Conservation (phyloP, 2,888 invertebrate genomes). For the Craniophora ligustri region DNA sequence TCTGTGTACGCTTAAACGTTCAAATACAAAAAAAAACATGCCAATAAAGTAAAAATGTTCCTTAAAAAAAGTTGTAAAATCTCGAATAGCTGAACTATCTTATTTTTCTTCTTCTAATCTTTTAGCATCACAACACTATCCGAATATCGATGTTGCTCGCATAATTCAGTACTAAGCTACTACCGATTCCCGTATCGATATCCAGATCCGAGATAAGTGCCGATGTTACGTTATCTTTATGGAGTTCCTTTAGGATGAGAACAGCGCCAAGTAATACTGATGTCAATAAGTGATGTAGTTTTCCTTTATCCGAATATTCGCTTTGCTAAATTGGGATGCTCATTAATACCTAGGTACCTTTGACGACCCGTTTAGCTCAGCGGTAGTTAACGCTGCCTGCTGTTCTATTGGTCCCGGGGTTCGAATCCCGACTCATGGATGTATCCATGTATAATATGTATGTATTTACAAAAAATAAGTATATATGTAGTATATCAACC, state of each 20-base stretch:
- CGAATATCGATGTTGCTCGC: slow-evolving; percentile 42
- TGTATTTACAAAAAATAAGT: too few relatives aligned
- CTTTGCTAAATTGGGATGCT: neutral
- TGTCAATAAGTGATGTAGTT: slow-evolving; percentile 13
- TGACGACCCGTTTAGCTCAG: too few relatives aligned
- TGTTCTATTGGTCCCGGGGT: too few relatives aligned
- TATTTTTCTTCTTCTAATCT: slow-evolving; percentile 18
- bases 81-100: slow-evolving; percentile 15
- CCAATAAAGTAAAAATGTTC: too few relatives aligned
- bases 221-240: slow-evolving; percentile 41
- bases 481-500: too few relatives aligned
- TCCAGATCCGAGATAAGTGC: slow-evolving; percentile 31
- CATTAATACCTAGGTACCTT: too few relatives aligned
- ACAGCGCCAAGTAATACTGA: slow-evolving; percentile 14
- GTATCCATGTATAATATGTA: too few relatives aligned
- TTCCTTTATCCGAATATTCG: slow-evolving; percentile 1
- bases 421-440: too few relatives aligned
- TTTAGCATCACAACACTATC: slow-evolving; percentile 25
- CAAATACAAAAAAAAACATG: too few relatives aligned
- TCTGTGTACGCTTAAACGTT: too few relatives aligned
- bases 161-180: slow-evolving; percentile 54
- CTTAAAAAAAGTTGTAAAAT: too few relatives aligned
- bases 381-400: too few relatives aligned
- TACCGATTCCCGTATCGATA: slow-evolving; percentile 32
- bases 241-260: slow-evolving; percentile 14